These are phyloP conservation scores for Calidris pygmaea DNA, from an alignment of 2,113 vertebrate genomes.

Conservation along the genomic window DNA sequence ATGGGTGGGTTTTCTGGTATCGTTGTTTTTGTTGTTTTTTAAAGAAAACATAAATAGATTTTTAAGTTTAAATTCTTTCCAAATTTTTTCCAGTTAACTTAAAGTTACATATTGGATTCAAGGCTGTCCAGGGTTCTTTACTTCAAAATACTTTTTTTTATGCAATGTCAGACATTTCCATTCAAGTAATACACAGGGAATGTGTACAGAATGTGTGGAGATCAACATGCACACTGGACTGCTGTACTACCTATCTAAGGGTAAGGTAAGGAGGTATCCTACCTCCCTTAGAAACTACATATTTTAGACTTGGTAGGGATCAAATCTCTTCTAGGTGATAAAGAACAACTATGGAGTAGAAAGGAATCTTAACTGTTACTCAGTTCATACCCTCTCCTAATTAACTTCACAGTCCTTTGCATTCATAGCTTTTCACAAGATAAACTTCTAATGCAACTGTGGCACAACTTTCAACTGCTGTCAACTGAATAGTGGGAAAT, in stretches of 20 bases:
- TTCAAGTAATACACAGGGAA: not conserved
- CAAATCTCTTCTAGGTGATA: not conserved
- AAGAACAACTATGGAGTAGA: not conserved
- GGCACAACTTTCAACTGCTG: not conserved
- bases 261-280: not conserved
- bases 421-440: not conserved
- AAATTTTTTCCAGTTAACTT: not conserved
- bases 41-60: not conserved
- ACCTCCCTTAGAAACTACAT: not conserved
- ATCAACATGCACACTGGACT: not conserved
- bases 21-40: not conserved
- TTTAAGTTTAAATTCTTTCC: not conserved
- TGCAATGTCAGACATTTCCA: not conserved
- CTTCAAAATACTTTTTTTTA: not conserved
- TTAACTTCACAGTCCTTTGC: not conserved
- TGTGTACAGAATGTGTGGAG: not conserved
- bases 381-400: not conserved
- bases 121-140: not conserved
- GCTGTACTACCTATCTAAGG: not conserved
- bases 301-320: not conserved
- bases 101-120: not conserved
- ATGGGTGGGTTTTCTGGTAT: no score
- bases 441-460: not conserved
- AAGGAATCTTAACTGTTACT: not conserved
- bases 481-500: not conserved